Percentiles rank a stretch among this genome's conserved stretches.
Evolutionary conservation across 1,140 invertebrate genomes (phyloP).

Genomic region (Nilaparvata lugens): DNA sequence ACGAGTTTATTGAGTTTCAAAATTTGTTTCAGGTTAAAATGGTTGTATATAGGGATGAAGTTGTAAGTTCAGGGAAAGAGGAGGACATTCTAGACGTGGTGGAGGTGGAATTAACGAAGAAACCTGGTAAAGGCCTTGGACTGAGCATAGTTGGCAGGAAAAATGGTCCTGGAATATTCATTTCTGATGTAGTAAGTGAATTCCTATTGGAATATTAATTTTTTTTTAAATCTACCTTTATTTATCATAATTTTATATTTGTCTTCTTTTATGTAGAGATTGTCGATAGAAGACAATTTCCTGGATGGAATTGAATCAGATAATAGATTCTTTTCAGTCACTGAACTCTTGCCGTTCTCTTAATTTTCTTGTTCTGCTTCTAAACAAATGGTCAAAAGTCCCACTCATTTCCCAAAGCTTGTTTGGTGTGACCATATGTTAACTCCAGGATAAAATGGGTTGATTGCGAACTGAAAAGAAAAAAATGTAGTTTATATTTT

Average conservation of each 20-base stretch:
- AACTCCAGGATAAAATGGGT: too few species aligned
- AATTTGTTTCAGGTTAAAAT: conserved; percentile 62
- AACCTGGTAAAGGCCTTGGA: conserved; percentile 86
- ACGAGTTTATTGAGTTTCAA: conserved; percentile 10
- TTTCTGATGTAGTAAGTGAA: conserved; percentile 82
- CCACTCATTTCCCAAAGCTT: too few species aligned
- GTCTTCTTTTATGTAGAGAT: background rate
- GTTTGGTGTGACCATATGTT: too few species aligned
- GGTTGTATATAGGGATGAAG: conserved; percentile 80
- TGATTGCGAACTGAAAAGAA: too few species aligned
- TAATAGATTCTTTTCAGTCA: too few species aligned
- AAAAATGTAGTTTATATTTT: too few species aligned
- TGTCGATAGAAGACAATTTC: too few species aligned
- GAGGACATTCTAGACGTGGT: conserved; percentile 69
- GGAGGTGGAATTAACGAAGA: conserved; percentile 85
- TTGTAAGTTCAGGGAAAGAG: conserved; percentile 40
- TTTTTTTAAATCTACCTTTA: background rate
- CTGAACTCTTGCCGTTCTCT: too few species aligned
- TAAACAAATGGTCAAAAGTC: too few species aligned
- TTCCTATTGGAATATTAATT: background rate
- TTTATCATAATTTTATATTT: background rate
- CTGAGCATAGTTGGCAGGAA: conserved; percentile 83
- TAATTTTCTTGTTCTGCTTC: too few species aligned
- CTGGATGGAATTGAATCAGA: too few species aligned
- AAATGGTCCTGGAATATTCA: conserved; percentile 80